Evolutionary conservation across 2,113 vertebrate genomes (phyloP), one percentile per base, ranked within the genome.

Genomic region (Bubo scandiacus): DNA sequence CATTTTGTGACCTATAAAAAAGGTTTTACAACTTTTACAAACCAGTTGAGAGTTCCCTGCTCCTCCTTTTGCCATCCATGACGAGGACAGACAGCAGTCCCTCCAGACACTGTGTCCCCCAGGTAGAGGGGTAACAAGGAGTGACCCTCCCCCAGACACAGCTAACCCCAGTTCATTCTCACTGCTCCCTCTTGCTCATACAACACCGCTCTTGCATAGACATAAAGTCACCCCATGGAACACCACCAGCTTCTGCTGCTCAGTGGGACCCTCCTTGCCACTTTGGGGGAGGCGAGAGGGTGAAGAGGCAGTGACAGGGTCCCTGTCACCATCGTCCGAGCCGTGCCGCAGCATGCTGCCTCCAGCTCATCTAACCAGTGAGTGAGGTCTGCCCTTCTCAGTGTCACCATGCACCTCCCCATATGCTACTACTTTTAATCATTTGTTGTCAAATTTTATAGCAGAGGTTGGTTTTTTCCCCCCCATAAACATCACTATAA

Each of bases 51-150:
- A 43, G 57, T 32, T 45, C 43, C 59, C 40, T 17, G 14, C 51
- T 23, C 43, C 16, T 73, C 25, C 47, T 26, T 25, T 10, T 63
- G 57, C 42, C 36, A 13, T 2, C 22, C 12, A 21, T 0, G 9
- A 34, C 2, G 9, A 18, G 15, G 7, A 32, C 9, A 17, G 59
- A 61, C 59, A 84, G 38, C 42, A 32, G 9, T 4, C 30, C 27
- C 36, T 14, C 12, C 75, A 17, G 25, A 14, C 4, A 1, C 19
- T 2, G 2, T 3, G 11, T 36, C 45, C 30, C 2, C 19, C 11
- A 12, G 2, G 29, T 1, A 1, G 3, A 7, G 1, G 8, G 52
- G 4, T 8, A 16, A 30, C 4, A 1, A 12, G 57, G 40, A 43
- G 20, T 7, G 45, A 27, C 70, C 17, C 15, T 17, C 43, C 43